Evolutionary conservation across 2,113 vertebrate genomes (phyloP).

Genomic region (Acanthisitta chloris): DNA sequence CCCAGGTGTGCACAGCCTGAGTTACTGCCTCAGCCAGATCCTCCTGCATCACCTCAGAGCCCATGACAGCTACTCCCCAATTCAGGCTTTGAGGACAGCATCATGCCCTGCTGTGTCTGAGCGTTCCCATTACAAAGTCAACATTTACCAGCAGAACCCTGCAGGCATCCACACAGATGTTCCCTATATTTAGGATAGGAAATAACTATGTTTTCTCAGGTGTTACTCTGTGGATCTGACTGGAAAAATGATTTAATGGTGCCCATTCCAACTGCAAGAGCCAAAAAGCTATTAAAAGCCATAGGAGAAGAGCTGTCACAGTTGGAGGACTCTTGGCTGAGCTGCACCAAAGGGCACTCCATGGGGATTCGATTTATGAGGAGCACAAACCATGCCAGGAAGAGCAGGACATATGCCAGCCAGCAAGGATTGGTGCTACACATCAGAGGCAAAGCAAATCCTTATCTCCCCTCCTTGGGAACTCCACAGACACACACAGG

Average conservation of each 20-base stretch:
- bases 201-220: background rate
- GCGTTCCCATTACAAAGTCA: background rate
- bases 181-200: background rate
- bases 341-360: background rate
- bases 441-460: background rate
- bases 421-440: background rate
- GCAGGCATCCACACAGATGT: background rate
- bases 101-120: fast-evolving
- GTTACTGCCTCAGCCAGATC: background rate
- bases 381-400: background rate
- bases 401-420: background rate
- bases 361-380: background rate
- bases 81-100: background rate
- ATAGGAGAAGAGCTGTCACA: background rate
- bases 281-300: background rate
- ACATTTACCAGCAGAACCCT: background rate
- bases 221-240: background rate
- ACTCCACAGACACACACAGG: background rate
- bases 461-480: background rate
- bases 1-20: background rate
- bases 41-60: fast-evolving
- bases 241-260: background rate
- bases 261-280: background rate
- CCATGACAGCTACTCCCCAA: background rate
- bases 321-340: background rate